These are phyloP conservation scores for Mesembrinibis cayennensis DNA, from an alignment of 2,113 vertebrate species.

Conservation along the genomic window DNA sequence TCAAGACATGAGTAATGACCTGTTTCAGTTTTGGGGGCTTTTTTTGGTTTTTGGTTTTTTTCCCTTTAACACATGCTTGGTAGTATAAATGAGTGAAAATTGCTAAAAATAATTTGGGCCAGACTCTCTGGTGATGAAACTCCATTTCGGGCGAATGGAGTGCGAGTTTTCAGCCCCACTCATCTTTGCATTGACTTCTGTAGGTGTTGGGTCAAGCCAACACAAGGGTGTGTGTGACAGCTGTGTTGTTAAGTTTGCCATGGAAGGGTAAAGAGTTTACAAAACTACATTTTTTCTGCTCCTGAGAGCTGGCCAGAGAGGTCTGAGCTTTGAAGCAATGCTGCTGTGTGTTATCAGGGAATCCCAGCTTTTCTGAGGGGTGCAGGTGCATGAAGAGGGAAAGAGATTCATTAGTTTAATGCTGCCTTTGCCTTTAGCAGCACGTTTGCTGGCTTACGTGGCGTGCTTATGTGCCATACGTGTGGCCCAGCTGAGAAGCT, in stretches of 20 bases:
- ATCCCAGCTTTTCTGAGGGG: neutral
- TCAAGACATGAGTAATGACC: neutral
- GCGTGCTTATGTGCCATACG: accelerated
- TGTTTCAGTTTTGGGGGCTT: neutral
- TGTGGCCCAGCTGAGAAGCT: neutral
- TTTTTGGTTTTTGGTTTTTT: neutral
- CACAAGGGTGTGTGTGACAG: neutral
- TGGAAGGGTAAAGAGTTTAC: neutral
- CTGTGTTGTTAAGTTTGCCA: neutral
- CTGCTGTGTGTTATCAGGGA: neutral
- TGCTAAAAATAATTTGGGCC: neutral
- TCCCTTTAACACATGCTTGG: neutral
- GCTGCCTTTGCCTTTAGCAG: neutral
- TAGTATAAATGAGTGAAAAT: neutral
- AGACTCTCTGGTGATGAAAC: neutral
- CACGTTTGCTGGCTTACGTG: accelerated
- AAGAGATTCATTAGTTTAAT: neutral
- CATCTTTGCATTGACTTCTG: neutral
- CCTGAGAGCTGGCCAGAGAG: neutral
- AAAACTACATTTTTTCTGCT: neutral
- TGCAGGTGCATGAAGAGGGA: neutral
- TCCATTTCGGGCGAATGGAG: neutral
- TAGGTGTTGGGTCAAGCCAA: neutral
- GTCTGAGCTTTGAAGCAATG: neutral
- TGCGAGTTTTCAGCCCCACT: neutral